phyloP scores from a whole-genome alignment of 2,113 vertebrate genomes.

The Hippocampus mohnikei region DNA sequence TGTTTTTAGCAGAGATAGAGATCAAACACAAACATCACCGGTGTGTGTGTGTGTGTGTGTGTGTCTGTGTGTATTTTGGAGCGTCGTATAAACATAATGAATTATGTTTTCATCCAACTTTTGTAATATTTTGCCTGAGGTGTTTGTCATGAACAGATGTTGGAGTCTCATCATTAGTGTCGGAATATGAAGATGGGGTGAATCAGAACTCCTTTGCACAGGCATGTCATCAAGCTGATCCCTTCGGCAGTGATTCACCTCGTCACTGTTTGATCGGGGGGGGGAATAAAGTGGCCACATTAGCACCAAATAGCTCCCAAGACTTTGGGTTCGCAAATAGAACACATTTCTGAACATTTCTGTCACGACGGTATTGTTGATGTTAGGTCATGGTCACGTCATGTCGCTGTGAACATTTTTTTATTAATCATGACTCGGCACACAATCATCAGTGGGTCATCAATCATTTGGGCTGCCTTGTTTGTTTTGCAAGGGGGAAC shows the following conservation, averaged over 20 bases:
- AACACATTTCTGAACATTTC: slow-evolving; percentile 41
- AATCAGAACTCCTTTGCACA: slow-evolving; percentile 68
- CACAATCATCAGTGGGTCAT: neutral
- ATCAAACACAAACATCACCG: slow-evolving; percentile 52
- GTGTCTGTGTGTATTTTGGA: slow-evolving; percentile 1
- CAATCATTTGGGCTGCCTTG: neutral
- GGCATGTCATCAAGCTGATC: slow-evolving; percentile 54
- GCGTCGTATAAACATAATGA: slow-evolving; percentile 64
- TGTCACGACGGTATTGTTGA: slow-evolving; percentile 42
- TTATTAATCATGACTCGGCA: slow-evolving; percentile 9
- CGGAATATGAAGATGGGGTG: slow-evolving; percentile 60
- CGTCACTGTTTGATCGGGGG: slow-evolving; percentile 59
- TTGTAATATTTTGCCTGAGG: slow-evolving; percentile 62
- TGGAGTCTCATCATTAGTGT: slow-evolving; percentile 68
- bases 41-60: slow-evolving; percentile 14
- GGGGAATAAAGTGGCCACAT: slow-evolving; percentile 63
- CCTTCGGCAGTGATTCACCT: slow-evolving; percentile 60
- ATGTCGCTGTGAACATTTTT: neutral
- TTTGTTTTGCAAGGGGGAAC: neutral
- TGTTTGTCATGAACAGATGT: slow-evolving; percentile 68
- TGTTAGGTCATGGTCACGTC: slow-evolving; percentile 22
- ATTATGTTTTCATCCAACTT: slow-evolving; percentile 71
- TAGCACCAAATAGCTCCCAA: slow-evolving; percentile 72
- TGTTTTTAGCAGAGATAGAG: slow-evolving; percentile 55
- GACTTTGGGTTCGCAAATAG: slow-evolving; percentile 59